phyloP scores from a whole-genome alignment of 1,140 invertebrate species.

The Drosophila sp. region DNA sequence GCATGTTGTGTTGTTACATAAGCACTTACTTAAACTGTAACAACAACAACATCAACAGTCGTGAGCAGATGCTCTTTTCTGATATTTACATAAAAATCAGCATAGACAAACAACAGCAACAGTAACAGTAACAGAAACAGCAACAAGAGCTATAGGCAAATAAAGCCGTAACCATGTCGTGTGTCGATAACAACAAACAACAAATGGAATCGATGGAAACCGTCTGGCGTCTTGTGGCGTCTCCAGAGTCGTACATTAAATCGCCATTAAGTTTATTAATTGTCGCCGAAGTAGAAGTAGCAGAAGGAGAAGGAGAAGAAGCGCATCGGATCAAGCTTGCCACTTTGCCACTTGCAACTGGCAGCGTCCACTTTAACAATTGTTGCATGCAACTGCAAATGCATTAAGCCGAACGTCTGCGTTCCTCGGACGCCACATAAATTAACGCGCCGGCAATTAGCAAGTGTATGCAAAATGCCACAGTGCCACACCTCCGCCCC shows the following conservation, averaged over 20 bases:
- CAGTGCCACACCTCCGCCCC: slow-evolving; percentile 27
- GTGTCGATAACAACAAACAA: slow-evolving; percentile 52
- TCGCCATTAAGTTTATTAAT: slow-evolving; percentile 83
- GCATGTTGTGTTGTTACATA: slow-evolving; percentile 14
- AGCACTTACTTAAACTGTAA: slow-evolving; percentile 2
- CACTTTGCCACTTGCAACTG: slow-evolving; percentile 4
- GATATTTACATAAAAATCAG: slow-evolving; percentile 74
- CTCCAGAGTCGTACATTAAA: slow-evolving; percentile 69
- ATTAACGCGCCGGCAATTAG: slow-evolving; percentile 81
- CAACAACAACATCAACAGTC: slow-evolving; percentile 14
- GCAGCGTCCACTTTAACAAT: slow-evolving; percentile 40
- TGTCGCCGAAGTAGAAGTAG: slow-evolving; percentile 68
- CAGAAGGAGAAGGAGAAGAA: no score
- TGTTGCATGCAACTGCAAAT: slow-evolving; percentile 55
- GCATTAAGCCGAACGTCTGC: slow-evolving; percentile 67
- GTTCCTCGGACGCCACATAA: slow-evolving; percentile 72
- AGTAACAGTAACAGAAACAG: slow-evolving; percentile 15
- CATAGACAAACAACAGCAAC: slow-evolving; percentile 59
- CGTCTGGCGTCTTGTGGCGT: slow-evolving; percentile 21
- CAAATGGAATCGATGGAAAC: slow-evolving; percentile 24
- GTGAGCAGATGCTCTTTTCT: slow-evolving; percentile 32
- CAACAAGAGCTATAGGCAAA: slow-evolving; percentile 46
- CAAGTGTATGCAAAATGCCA: slow-evolving; percentile 81
- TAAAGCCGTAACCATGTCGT: slow-evolving; percentile 74
- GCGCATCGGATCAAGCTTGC: slow-evolving; percentile 41